phyloP scores from a whole-genome alignment of 2,113 vertebrate genomes.

The Orthonyx spaldingii region DNA sequence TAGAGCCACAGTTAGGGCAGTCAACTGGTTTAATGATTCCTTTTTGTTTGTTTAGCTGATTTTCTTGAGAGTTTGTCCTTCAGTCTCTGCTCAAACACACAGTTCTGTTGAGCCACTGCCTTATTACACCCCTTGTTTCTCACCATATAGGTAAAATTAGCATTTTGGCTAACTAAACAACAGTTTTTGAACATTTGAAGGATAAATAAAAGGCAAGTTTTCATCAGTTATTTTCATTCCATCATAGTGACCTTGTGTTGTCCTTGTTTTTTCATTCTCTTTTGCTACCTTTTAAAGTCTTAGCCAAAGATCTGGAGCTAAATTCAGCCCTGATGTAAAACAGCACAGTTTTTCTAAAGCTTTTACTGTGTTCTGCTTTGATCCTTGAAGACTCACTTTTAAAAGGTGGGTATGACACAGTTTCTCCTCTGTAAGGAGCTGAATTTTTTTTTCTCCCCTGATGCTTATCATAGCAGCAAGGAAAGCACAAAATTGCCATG shows the following conservation, averaged over 20 bases:
- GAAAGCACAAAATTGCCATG: constrained; percentile 16
- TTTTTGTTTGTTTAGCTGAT: not conserved
- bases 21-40: not conserved
- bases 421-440: constrained; percentile 28
- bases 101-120: not conserved
- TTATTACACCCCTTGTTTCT: not conserved
- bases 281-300: constrained; percentile 42
- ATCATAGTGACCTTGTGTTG: constrained; percentile 42
- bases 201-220: not conserved
- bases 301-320: constrained; percentile 28
- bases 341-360: constrained; percentile 37
- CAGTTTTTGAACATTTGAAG: not conserved
- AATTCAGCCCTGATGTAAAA: constrained; percentile 61
- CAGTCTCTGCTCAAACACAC: not conserved
- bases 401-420: constrained; percentile 48
- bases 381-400: constrained; percentile 40
- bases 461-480: constrained; percentile 27
- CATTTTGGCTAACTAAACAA: not conserved
- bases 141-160: not conserved
- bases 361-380: constrained; percentile 36
- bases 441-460: not conserved
- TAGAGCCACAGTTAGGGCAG: not conserved
- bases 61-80: not conserved
- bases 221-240: not conserved
- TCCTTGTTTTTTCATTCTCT: constrained; percentile 29